phyloP scores from a whole-genome alignment of 1,140 invertebrate genomes.

The Caenorhabditis briggsae region DNA sequence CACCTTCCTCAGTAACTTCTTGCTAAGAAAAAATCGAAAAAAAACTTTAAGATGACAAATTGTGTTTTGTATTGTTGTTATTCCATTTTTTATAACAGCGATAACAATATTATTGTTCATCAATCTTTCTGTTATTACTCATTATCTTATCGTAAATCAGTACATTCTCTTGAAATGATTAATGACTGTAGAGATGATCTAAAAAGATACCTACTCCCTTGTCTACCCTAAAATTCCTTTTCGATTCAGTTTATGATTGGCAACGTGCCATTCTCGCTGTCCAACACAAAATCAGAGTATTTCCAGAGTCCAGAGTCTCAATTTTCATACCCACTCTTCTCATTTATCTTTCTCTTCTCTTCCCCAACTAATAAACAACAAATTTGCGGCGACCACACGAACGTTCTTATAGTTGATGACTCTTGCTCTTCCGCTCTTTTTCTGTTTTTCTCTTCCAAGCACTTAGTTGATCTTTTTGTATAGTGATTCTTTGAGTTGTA shows the following conservation, averaged over 20 bases:
- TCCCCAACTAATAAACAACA: slow-evolving; percentile 20
- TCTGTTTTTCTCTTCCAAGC: background rate
- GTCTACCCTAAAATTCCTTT: background rate
- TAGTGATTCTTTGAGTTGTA: slow-evolving; percentile 25
- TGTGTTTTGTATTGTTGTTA: background rate
- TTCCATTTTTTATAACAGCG: background rate
- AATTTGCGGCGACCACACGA: background rate
- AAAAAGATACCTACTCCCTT: background rate
- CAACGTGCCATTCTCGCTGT: slow-evolving; percentile 6
- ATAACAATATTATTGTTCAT: background rate
- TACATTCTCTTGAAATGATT: background rate
- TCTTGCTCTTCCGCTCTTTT: background rate
- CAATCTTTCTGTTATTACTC: background rate
- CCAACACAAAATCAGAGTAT: slow-evolving; percentile 21
- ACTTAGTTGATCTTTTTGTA: slow-evolving; percentile 22
- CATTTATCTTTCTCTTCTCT: background rate
- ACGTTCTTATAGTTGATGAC: background rate
- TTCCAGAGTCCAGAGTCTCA: slow-evolving; percentile 49
- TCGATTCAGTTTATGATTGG: background rate
- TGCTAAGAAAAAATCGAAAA: too few relatives aligned
- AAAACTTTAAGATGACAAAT: slow-evolving; percentile 7
- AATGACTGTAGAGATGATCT: background rate
- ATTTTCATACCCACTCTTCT: slow-evolving; percentile 11
- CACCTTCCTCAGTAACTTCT: too few relatives aligned
- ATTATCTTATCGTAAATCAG: background rate